Conservation (phyloP, 2,113 vertebrate genomes). For the Engraulis encrasicolus region DNA sequence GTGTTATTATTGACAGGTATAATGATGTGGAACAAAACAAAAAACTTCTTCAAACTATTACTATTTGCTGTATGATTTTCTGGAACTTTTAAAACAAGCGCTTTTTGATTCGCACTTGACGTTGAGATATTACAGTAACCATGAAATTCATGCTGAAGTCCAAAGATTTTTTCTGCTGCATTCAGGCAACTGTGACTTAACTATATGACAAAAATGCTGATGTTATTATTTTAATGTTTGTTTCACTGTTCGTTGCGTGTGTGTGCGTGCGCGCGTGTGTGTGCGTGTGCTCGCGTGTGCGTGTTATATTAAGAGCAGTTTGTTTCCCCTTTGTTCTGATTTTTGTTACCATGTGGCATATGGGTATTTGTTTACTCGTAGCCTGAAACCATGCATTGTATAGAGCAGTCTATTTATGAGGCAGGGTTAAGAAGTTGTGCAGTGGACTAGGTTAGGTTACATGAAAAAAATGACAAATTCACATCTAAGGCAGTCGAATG, state of each 20-base stretch:
- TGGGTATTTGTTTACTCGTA: neutral
- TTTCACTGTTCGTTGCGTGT: constrained; percentile 73
- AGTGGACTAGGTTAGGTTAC: neutral
- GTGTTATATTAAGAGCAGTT: no score
- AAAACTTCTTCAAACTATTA: constrained; percentile 39
- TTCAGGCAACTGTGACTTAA: constrained; percentile 97
- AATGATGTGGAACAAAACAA: constrained; percentile 68
- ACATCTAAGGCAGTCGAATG: constrained; percentile 14
- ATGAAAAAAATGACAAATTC: neutral
- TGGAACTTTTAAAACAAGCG: constrained; percentile 73
- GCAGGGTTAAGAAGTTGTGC: neutral
- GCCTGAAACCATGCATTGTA: neutral
- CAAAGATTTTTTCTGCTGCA: constrained; percentile 99
- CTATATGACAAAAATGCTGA: constrained; percentile 80
- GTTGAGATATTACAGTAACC: constrained; percentile 75
- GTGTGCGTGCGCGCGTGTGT: no score
- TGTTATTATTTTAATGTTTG: constrained; percentile 73
- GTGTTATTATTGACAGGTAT: constrained; percentile 85
- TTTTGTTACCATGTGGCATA: constrained; percentile 29
- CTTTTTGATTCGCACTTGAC: constrained; percentile 75
- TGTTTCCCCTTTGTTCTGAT: constrained; percentile 38
- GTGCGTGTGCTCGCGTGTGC: no score
- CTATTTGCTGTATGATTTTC: constrained; percentile 56
- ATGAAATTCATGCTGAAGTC: constrained; percentile 89
- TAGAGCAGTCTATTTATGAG: neutral